Percentiles rank a stretch among this genome's conserved stretches.
Conservation (phyloP, 1,140 invertebrate genomes). For the Leguminivora glycinivorella region DNA sequence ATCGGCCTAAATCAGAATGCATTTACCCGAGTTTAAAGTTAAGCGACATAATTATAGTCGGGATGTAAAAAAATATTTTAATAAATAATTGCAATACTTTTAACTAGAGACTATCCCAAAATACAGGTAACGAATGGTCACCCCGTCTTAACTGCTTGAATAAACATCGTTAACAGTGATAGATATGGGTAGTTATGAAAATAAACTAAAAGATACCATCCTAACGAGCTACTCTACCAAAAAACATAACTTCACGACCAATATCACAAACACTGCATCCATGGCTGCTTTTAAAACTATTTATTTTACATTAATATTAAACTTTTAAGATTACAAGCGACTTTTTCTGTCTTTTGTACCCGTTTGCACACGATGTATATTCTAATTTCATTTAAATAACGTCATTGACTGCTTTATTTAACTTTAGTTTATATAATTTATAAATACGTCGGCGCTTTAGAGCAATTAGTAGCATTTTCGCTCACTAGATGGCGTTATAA, state of each 20-base stretch:
- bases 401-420: too few species aligned
- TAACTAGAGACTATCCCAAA: background rate
- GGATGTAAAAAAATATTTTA: too few species aligned
- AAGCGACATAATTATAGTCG: too few species aligned
- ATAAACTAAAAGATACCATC: conserved; percentile 69
- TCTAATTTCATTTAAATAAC: background rate
- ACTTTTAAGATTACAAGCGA: background rate
- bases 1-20: too few species aligned
- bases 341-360: too few species aligned
- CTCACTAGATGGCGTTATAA: too few species aligned
- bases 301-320: background rate
- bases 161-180: conserved; percentile 79
- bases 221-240: conserved; percentile 64
- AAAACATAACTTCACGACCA: conserved; percentile 31
- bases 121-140: conserved; percentile 40
- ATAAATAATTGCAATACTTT: background rate
- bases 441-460: too few species aligned
- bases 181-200: conserved; percentile 77
- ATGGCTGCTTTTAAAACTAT: conserved; percentile 36
- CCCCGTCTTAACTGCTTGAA: conserved; percentile 64
- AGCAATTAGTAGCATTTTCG: too few species aligned
- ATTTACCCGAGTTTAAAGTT: too few species aligned
- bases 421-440: background rate
- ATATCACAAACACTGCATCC: conserved; percentile 30
- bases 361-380: too few species aligned